Percentiles rank a stretch among this genome's conserved stretches.
These are phyloP conservation scores for Scaptomyza tumidula DNA, from an alignment of 2,888 invertebrate genomes.

Conservation along the genomic window DNA sequence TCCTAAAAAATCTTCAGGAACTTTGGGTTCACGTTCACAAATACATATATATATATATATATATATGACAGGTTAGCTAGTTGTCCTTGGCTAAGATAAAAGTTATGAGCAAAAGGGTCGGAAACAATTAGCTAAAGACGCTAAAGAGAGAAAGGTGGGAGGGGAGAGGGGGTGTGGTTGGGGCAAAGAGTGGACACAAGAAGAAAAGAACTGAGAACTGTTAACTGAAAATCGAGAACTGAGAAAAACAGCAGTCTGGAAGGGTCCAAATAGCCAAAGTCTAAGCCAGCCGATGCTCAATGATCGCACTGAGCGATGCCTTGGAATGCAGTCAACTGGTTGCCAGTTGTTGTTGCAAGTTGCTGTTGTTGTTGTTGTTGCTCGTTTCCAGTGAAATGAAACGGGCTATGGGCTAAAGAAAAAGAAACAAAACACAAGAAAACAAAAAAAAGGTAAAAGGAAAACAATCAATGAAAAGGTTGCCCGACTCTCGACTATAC, in stretches of 20 bases:
- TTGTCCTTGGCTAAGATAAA: slow-evolving; percentile 27
- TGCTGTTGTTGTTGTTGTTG: slow-evolving; percentile 16
- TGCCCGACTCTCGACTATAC: slow-evolving; percentile 42
- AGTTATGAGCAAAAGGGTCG: slow-evolving; percentile 40
- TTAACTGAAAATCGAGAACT: not conserved
- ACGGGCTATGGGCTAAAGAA: slow-evolving; percentile 39
- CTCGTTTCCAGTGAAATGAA: slow-evolving; percentile 68
- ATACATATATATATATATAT: not conserved
- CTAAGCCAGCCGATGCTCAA: slow-evolving; percentile 41
- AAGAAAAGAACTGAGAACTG: slow-evolving; percentile 4
- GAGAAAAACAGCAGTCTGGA: slow-evolving; percentile 9
- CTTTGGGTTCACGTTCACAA: too few relatives aligned
- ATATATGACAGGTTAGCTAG: slow-evolving; percentile 7
- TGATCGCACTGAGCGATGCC: slow-evolving; percentile 67
- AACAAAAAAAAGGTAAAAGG: slow-evolving; percentile 53
- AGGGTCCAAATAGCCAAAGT: slow-evolving; percentile 18
- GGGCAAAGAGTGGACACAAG: not conserved
- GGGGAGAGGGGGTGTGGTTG: not conserved
- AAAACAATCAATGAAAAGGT: slow-evolving; percentile 77
- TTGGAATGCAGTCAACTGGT: slow-evolving; percentile 70
- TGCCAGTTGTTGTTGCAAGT: slow-evolving; percentile 13
- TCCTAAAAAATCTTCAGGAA: not conserved
- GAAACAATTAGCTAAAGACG: slow-evolving; percentile 65
- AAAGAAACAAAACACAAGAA: slow-evolving; percentile 39
- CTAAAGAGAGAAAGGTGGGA: not conserved